Evolutionary conservation across 1,140 invertebrate genomes (phyloP).

Genomic region (Polyergus mexicanus): DNA sequence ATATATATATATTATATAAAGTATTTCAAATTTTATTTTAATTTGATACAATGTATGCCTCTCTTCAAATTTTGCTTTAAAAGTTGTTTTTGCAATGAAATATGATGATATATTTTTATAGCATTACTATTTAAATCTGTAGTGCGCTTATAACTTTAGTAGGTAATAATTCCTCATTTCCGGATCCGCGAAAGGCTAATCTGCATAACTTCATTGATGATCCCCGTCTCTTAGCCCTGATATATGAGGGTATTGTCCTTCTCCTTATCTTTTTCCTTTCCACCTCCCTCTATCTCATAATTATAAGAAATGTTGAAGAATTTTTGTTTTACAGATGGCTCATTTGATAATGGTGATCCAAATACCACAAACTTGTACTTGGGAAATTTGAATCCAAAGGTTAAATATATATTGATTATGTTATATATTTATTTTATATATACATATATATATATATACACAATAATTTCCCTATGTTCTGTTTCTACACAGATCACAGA

Average conservation of each 20-base stretch:
- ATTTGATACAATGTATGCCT: neutral
- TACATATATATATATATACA: no score
- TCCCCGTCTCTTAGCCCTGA: constrained; percentile 81
- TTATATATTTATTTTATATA: no score
- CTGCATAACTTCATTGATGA: constrained; percentile 81
- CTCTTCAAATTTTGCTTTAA: neutral
- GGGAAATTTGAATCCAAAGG: constrained; percentile 98
- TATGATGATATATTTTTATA: constrained; percentile 11
- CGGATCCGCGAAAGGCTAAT: constrained; percentile 80
- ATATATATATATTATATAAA: neutral
- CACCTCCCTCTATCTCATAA: neutral
- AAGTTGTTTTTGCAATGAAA: constrained; percentile 3
- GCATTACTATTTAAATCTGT: constrained; percentile 30
- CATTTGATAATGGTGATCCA: constrained; percentile 97
- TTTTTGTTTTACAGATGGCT: constrained; percentile 87
- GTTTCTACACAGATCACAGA: constrained; percentile 93
- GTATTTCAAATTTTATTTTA: neutral
- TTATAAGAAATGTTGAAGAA: constrained; percentile 11
- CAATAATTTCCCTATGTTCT: neutral
- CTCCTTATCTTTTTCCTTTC: constrained; percentile 62
- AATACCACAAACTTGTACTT: constrained; percentile 99
- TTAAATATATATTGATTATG: constrained; percentile 77
- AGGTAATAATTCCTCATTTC: constrained; percentile 75
- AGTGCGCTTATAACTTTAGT: constrained; percentile 62
- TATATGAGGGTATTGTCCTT: constrained; percentile 80